Percentiles rank a stretch among this genome's conserved stretches.
These are phyloP conservation scores for Pitta sordida DNA, from an alignment of 2,113 vertebrate genomes.

Conservation along the genomic window DNA sequence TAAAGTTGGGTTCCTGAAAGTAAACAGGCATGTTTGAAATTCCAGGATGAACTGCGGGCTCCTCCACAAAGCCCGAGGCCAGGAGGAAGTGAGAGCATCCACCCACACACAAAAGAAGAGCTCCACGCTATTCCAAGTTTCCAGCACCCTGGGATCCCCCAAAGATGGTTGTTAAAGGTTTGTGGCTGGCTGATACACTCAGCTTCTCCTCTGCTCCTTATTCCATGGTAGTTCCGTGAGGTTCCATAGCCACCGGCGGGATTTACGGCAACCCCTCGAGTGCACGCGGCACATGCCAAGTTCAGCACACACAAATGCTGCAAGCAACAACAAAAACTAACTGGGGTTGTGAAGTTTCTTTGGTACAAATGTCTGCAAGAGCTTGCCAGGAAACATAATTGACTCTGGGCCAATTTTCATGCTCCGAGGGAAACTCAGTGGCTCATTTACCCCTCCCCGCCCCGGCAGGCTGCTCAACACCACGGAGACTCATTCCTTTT, in stretches of 20 bases:
- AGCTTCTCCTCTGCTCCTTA: not conserved
- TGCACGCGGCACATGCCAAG: not conserved
- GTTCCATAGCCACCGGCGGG: fast-evolving
- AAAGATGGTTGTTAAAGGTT: not conserved
- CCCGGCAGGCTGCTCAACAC: not conserved
- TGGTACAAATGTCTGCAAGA: not conserved
- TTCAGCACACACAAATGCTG: not conserved
- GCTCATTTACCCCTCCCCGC: slow-evolving; percentile 55
- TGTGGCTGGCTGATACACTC: not conserved
- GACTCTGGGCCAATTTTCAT: slow-evolving; percentile 27
- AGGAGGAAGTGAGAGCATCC: slow-evolving; percentile 24
- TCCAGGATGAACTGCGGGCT: not conserved
- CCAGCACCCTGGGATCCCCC: slow-evolving; percentile 40
- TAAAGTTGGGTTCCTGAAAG: slow-evolving; percentile 22
- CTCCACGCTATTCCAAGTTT: slow-evolving; percentile 9
- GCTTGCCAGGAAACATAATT: slow-evolving; percentile 41
- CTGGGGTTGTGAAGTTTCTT: not conserved
- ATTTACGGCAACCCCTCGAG: not conserved
- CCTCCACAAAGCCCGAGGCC: not conserved
- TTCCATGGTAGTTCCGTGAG: not conserved
- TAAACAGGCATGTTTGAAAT: slow-evolving; percentile 27
- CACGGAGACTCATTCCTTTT: not conserved
- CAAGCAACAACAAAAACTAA: not conserved
- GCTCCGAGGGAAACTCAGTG: slow-evolving; percentile 40
- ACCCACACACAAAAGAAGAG: slow-evolving; percentile 7